Evolutionary conservation across 2,113 vertebrate species (phyloP), one percentile per base, ranked within the genome.

Genomic region (Sylvilagus bachmani): DNA sequence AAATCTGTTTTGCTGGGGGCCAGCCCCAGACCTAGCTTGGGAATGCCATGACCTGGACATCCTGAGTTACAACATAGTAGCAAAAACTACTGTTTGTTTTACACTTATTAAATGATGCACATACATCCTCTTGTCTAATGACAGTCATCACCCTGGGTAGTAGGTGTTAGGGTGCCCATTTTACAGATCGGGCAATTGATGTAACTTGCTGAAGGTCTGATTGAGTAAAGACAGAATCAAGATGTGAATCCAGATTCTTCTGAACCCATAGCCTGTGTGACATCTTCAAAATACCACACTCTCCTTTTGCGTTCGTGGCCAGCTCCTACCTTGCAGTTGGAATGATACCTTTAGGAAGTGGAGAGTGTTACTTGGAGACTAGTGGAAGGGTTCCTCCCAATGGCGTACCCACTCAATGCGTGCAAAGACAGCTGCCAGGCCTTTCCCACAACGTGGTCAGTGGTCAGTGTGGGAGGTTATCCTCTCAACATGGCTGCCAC

Each of bases 381-480:
- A 22, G 74, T 3, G 24, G 33, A 17, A 67, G 80, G 62, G 78
- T 29, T 0, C 1, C 11, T 24, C 10, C 13, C 64, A 25, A 2
- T 7, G 3, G 10, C 0, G 0, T 31, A 11, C 10, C 6, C 38
- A 61, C 4, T 1, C 13, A 58, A 29, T 0, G 2, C 1, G 1
- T 38, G 25, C 1, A 7, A 2, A 69, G 24, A 49, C 10, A 6
- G 12, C 27, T 8, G 1, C 7, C 33, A n/a, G 51, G 49, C 21
- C 62, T 66, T 62, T 44, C 74, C 77, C 4, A 33, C 19, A 1
- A 0, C 2, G 5, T 2, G 12, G 4, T 31, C n/a, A 51, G 17
- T 16, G 1, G 13, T 6, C 44, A 44, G 44, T 6, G 44, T 44
- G 44, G 24, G 27, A 2, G 0, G 6, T 51, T 36, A 10, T 16